Evolutionary conservation across 2,888 invertebrate genomes (phyloP).

Genomic region (Eulithis prunata): DNA sequence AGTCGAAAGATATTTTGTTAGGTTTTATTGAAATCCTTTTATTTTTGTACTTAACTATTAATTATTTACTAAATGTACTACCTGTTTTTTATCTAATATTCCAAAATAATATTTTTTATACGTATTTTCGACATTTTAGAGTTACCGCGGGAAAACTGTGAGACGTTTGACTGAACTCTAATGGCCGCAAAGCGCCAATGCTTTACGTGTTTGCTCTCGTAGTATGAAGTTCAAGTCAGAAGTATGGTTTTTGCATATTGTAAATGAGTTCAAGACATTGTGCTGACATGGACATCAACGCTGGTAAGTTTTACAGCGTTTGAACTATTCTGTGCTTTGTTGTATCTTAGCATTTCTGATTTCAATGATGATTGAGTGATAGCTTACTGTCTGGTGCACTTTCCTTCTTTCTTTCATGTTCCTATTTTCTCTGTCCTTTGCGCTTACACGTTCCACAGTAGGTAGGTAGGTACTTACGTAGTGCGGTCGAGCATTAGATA

Average conservation of each 20-base stretch:
- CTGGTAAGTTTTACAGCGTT: conserved; percentile 62
- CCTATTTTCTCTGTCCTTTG: conserved; percentile 1
- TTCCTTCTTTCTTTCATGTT: conserved; percentile 24
- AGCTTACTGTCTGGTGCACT: conserved; percentile 28
- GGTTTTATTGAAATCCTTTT: conserved; percentile 22
- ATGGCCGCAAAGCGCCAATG: conserved; percentile 84
- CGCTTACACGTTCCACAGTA: neutral
- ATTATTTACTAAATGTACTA: conserved; percentile 5
- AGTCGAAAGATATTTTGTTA: conserved; percentile 34
- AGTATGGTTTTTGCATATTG: conserved; percentile 56
- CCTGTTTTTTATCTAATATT: neutral
- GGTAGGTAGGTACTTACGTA: neutral
- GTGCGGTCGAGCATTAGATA: neutral
- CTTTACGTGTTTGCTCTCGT: conserved; percentile 74
- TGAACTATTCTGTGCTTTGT: conserved; percentile 6
- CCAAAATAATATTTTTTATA: conserved; percentile 1
- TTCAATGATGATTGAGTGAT: conserved; percentile 19
- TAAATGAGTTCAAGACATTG: conserved; percentile 57
- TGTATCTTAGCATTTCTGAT: conserved; percentile 4
- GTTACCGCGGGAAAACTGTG: conserved; percentile 82
- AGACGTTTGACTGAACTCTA: conserved; percentile 77
- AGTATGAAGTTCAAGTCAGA: conserved; percentile 62
- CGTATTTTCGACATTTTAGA: conserved; percentile 35
- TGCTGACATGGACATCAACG: conserved; percentile 80
- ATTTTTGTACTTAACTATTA: conserved; percentile 11